Conservation (phyloP, 2,888 invertebrate genomes). For the Andrena camellia region DNA sequence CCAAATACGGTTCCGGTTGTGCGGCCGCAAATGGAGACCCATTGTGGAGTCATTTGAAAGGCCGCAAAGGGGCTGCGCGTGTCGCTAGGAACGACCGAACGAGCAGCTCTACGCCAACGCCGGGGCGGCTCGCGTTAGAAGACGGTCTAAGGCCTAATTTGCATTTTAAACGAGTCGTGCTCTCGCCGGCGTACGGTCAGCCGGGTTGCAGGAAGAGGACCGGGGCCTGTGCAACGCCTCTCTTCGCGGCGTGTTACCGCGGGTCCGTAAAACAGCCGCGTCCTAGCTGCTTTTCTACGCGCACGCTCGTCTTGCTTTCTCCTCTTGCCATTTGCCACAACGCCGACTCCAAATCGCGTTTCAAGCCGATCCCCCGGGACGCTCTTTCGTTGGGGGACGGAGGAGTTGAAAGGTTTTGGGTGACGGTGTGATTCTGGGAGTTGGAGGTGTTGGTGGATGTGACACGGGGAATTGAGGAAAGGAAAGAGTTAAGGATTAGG, state of each 20-base stretch:
- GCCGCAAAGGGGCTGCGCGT: conserved; percentile 35
- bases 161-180: conserved; percentile 80
- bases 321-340: conserved; percentile 3
- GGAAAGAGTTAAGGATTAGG: not conserved
- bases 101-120: conserved; percentile 19
- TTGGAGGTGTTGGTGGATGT: not conserved
- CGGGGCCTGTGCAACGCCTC: conserved; percentile 13
- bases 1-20: conserved; percentile 42
- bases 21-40: conserved; percentile 32
- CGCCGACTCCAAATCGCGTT: not conserved
- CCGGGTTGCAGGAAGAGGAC: conserved; percentile 7
- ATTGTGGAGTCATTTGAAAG: conserved; percentile 57
- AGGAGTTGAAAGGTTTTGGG: not conserved
- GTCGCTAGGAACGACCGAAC: conserved; percentile 46
- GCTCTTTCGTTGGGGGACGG: not conserved
- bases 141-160: conserved; percentile 76
- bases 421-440: not conserved
- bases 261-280: conserved; percentile 11
- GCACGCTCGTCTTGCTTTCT: not conserved
- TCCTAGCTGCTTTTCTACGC: not conserved
- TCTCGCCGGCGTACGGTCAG: conserved; percentile 21
- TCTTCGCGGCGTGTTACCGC: conserved; percentile 18
- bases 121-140: conserved; percentile 59
- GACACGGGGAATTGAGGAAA: not conserved
- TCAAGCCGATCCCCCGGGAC: not conserved